These are phyloP conservation scores for Oconnorella tubifera DNA, from an alignment of 2,888 invertebrate genomes.

Conservation along the genomic window DNA sequence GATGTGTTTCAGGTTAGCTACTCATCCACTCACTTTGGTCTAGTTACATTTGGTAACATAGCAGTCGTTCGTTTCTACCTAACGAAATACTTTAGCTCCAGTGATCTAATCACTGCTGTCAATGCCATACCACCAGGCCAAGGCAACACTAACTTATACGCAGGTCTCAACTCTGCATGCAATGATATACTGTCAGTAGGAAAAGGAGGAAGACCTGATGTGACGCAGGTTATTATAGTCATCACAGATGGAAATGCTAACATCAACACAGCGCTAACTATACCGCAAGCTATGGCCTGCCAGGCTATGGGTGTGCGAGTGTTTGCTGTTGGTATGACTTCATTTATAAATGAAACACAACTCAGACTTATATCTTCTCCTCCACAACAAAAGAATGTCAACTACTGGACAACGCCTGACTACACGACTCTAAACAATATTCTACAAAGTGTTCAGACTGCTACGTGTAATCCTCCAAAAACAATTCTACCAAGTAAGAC, in stretches of 20 bases:
- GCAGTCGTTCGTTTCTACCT: not conserved
- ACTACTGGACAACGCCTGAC: conserved; percentile 17
- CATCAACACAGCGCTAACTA: conserved; percentile 39
- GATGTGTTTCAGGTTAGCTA: not conserved
- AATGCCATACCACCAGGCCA: not conserved
- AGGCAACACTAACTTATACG: conserved; percentile 15
- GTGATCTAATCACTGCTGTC: not conserved
- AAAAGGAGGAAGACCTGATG: conserved; percentile 43
- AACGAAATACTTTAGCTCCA: not conserved
- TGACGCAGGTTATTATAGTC: conserved; percentile 43
- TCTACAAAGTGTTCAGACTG: conserved; percentile 14
- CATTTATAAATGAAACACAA: conserved; percentile 8
- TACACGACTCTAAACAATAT: conserved; percentile 8
- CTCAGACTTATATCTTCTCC: conserved; percentile 15
- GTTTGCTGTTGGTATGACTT: conserved; percentile 15
- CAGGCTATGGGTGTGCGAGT: conserved; percentile 36
- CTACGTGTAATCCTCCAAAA: conserved; percentile 18
- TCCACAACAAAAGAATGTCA: conserved; percentile 8
- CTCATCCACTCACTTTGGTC: not conserved
- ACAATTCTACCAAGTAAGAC: conserved; percentile 14
- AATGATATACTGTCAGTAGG: conserved; percentile 20
- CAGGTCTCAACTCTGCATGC: conserved; percentile 6
- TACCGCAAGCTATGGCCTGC: no score
- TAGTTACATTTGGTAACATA: not conserved
- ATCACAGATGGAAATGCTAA: conserved; percentile 47